A percentile compares a stretch with the other conserved stretches of the same genome.
Conservation (phyloP, 2,797 vertebrate species). For the Gymnothorax reevesii region DNA sequence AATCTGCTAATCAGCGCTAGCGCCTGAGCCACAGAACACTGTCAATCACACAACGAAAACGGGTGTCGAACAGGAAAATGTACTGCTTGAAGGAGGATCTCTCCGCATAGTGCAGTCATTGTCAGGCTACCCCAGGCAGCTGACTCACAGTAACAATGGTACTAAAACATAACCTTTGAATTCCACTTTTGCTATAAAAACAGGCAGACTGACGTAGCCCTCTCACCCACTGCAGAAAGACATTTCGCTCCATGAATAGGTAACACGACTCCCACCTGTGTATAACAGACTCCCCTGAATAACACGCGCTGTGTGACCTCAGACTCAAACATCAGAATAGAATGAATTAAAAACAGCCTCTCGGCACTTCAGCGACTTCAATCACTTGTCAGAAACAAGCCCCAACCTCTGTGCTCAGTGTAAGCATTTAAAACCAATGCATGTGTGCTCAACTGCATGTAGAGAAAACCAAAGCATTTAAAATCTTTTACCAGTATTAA, state of each 20-base stretch:
- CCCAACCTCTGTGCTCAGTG: too few species aligned
- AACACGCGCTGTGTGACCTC: neutral
- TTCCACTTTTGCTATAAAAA: neutral
- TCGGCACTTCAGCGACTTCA: neutral
- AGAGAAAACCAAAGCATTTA: neutral
- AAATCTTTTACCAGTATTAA: neutral
- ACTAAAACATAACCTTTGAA: neutral
- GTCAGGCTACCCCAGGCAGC: neutral
- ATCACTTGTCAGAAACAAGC: too few species aligned
- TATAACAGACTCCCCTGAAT: neutral
- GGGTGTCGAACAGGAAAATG: neutral
- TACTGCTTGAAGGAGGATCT: neutral
- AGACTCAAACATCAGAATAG: neutral
- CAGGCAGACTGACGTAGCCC: neutral
- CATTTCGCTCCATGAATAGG: neutral
- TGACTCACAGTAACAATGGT: neutral
- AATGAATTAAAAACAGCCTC: conserved; percentile 6
- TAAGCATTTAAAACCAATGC: too few species aligned
- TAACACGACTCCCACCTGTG: neutral
- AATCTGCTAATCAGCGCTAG: neutral
- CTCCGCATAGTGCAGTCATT: neutral
- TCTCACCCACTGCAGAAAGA: neutral
- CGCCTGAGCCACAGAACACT: neutral
- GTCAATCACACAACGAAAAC: neutral
- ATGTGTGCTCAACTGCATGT: neutral